Base-by-base conservation (phyloP, 2,797 vertebrate species). In the Hippoglossus hippoglossus region DNA sequence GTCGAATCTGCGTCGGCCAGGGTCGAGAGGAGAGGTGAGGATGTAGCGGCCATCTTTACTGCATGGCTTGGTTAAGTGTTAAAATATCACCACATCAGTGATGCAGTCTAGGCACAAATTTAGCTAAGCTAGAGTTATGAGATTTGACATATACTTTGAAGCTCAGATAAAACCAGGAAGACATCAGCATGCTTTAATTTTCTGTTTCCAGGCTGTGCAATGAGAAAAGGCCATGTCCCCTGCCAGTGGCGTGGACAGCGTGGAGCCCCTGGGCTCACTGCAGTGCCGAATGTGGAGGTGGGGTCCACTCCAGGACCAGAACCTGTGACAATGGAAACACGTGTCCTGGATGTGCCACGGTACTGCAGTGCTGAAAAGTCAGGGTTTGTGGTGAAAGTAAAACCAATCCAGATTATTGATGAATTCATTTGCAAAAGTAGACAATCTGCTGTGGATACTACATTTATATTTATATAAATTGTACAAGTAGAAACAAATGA, bases 211-310 rank as follows among this genome's bases (percentile, higher is more conserved):
- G 94, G 78, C 66, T 95, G 91, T 99, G 98, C 90, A 99, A 99
- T 46, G 97, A 99, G 83, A 96, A 97, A 36, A 91, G 94, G 64
- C 89, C 93, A 0, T 99, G 98, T 80, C 97, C 97, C 0, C 93
- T 95, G 49, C 96, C 96, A 0, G 64, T 97, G 77, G 91, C 95
- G 82, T 99, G 97, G 98, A 96, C 96, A 0, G 75, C 94, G 24
- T 99, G 98, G 98, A 95, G 95, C 1, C 84, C 97, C 0, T 99
- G 98, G 98, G 95, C 97, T 71, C 95, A 95, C 58, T 99, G 98
- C 89, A 98, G 95, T 0, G 94, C 95, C 18, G 95, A 95, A 28
- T 99, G 98, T 0, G 97, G 97, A 22, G 98, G 97, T 0, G 98
- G 98, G 52, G 95, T 98, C 76, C 97, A 98, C 78, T 96, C 97